A percentile compares a stretch with the other conserved stretches of the same genome.
Evolutionary conservation across 2,888 invertebrate genomes (phyloP).

Genomic region (Asteroscopus sphinx): DNA sequence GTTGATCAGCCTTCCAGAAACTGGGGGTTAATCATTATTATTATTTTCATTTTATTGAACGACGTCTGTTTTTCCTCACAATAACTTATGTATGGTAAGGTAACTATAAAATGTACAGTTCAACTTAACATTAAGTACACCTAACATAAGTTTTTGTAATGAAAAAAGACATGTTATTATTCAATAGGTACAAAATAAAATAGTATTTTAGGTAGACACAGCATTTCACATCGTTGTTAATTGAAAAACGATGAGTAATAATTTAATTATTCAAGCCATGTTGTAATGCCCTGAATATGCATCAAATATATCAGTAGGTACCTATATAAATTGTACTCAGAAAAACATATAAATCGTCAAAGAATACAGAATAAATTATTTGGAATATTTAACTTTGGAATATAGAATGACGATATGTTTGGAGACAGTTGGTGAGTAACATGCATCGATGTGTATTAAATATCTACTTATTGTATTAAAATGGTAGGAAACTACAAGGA

Average conservation of each 20-base stretch:
- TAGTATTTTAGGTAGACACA: not conserved
- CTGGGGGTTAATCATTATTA: no score
- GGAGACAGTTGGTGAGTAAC: constrained; percentile 18
- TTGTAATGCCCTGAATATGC: constrained; percentile 42
- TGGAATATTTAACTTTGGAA: constrained; percentile 21
- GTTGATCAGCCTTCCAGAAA: no score
- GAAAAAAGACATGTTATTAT: no score
- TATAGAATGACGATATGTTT: constrained; percentile 7
- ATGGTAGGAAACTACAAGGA: no score
- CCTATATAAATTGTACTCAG: constrained; percentile 21
- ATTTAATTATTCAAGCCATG: constrained; percentile 42
- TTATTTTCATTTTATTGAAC: no score
- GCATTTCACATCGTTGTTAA: constrained; percentile 15
- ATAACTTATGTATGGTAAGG: no score
- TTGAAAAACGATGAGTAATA: constrained; percentile 42
- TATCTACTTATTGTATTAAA: not conserved
- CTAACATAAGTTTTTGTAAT: no score
- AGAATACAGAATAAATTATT: constrained; percentile 17
- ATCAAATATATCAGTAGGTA: constrained; percentile 5
- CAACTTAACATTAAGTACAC: no score
- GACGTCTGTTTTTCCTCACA: no score
- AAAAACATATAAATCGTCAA: constrained; percentile 28
- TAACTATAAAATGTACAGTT: no score
- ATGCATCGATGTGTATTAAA: not conserved
- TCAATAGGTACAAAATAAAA: not conserved